Percentiles rank a stretch among this genome's conserved stretches.
phyloP scores from a whole-genome alignment of 2,888 invertebrate species.

The Metallyticus violacea region DNA sequence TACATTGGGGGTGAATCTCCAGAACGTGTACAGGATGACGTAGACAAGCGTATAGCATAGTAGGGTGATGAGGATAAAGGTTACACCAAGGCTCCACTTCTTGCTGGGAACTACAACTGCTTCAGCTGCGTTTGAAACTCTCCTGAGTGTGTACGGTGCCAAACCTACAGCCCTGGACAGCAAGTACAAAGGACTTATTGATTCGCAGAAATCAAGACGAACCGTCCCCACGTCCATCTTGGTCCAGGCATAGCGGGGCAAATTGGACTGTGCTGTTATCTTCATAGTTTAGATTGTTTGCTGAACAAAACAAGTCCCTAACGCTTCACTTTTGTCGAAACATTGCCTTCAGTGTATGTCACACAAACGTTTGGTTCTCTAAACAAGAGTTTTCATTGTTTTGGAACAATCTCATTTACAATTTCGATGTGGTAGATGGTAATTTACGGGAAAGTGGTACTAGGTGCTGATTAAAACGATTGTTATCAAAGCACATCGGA shows the following conservation, averaged over 20 bases:
- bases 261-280: neutral
- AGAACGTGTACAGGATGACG: neutral
- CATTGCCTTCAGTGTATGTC: too few relatives aligned
- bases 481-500: too few relatives aligned
- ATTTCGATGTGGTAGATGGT: too few relatives aligned
- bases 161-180: neutral
- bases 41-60: neutral
- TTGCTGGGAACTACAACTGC: neutral
- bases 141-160: neutral
- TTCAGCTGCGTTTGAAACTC: neutral
- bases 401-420: too few relatives aligned
- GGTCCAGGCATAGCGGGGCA: neutral
- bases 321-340: too few relatives aligned
- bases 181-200: neutral
- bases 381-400: too few relatives aligned
- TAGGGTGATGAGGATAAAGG: neutral
- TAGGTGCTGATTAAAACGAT: too few relatives aligned
- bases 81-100: neutral
- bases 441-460: too few relatives aligned
- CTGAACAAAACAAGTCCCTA: too few relatives aligned
- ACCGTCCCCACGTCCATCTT: neutral
- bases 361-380: too few relatives aligned
- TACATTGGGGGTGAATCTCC: neutral
- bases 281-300: neutral
- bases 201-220: neutral